phyloP scores from a whole-genome alignment of 2,113 vertebrate species.

The Bubalus kerabau region DNA sequence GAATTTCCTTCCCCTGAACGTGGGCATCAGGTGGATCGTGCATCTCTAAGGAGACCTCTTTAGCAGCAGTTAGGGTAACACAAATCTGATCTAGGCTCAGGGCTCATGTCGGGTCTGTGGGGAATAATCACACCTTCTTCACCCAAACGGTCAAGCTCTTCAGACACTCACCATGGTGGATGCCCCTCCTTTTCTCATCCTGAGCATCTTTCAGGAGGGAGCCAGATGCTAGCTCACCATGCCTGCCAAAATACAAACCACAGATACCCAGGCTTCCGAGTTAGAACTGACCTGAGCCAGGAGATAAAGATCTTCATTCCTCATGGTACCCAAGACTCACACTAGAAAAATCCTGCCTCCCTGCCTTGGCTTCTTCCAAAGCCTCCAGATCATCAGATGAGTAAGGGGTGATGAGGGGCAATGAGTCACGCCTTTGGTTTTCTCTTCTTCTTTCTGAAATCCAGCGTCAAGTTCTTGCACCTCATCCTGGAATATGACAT shows the following conservation, averaged over 20 bases:
- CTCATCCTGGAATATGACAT: neutral
- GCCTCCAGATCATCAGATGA: neutral
- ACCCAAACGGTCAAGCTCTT: neutral
- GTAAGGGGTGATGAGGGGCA: too few relatives aligned
- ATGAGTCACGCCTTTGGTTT: rapidly evolving
- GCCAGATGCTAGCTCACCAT: rapidly evolving
- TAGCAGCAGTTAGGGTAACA: neutral
- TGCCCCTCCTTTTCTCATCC: neutral
- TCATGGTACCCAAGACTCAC: rapidly evolving
- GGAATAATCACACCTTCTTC: neutral
- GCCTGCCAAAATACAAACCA: too few relatives aligned
- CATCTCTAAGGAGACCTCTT: rapidly evolving
- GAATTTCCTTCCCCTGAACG: too few relatives aligned
- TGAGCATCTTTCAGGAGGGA: neutral
- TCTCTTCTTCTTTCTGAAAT: neutral
- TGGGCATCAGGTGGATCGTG: rapidly evolving
- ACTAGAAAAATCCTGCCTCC: neutral
- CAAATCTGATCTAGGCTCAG: too few relatives aligned
- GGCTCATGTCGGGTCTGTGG: rapidly evolving
- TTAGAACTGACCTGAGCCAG: neutral
- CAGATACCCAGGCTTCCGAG: neutral
- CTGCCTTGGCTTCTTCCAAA: neutral
- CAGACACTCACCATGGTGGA: rapidly evolving
- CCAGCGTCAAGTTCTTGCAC: neutral
- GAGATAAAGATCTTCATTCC: neutral